Base-by-base conservation (phyloP, 2,888 invertebrate species). In the Dasysyrphus tricinctus region DNA sequence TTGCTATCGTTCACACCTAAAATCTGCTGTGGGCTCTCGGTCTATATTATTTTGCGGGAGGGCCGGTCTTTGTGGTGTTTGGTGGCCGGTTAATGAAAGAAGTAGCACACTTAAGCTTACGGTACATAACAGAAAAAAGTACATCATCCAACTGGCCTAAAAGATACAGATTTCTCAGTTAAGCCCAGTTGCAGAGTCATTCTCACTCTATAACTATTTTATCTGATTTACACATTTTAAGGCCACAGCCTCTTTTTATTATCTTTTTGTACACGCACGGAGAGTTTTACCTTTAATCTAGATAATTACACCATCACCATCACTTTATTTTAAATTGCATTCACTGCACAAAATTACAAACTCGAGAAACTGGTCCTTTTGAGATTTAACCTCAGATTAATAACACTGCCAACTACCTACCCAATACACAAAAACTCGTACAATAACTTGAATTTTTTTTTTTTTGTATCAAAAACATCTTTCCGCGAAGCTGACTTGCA, bases 271-370 rank as follows among this genome's bases (percentile, higher is more conserved):
- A 2, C n/a, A n/a, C 42, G 39, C 65, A n/a, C 57, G 72, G 65
- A 49, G 49, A 42, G 57, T 39, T 19, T 1, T 24, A 19, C 63
- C 69, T 82, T 82, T 70, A 79, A 70, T 79, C 69, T 65, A 42
- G 16, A 37, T 77, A 76, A 72, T 74, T 74, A 65, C 74, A 7
- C 44, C 78, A 34, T 47, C 74, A 7, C 44, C 78, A 34, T 47
- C 54, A 54, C 44, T 69, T 63, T 49, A 63, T 61, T 61, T 78
- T 69, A n/a, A 79, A 39, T 63, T 75, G 63, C 65, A 83, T 70
- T 42, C 14, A 16, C 14, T 72, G 83, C 61, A 82, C 49, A 74
- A 73, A 81, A 69, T 37, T 34, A 47, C n/a, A 47, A 65, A 24
- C 61, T 69, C 69, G 56, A 34, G 57, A 34, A 57, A 12, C 19